phyloP scores from a whole-genome alignment of 2,888 invertebrate genomes.

The Nemoura dubitans region DNA sequence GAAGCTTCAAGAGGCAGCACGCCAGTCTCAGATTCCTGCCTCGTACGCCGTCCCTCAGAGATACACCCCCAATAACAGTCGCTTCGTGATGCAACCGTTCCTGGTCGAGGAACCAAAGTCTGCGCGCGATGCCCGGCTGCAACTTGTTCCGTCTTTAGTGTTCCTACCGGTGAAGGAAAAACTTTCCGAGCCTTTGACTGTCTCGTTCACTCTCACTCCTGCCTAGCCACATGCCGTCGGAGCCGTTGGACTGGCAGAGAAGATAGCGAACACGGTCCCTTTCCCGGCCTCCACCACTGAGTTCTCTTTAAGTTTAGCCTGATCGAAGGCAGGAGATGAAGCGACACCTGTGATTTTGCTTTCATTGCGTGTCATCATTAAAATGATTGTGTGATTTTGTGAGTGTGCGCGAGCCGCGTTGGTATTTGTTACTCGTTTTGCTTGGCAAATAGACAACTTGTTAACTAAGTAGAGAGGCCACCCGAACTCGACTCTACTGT shows the following conservation, averaged over 20 bases:
- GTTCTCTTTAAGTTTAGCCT: constrained; percentile 41
- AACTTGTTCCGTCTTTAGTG: constrained; percentile 83
- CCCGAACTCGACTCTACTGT: neutral
- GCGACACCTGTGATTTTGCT: constrained; percentile 64
- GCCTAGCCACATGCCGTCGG: constrained; percentile 66
- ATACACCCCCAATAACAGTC: constrained; percentile 53
- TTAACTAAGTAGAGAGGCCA: constrained; percentile 39
- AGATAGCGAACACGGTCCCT: neutral
- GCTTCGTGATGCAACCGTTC: constrained; percentile 92
- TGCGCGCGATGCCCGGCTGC: constrained; percentile 60
- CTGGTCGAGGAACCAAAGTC: constrained; percentile 75
- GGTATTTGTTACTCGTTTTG: constrained; percentile 41
- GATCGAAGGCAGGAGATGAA: constrained; percentile 58
- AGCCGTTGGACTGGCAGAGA: constrained; percentile 13
- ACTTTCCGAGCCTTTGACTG: constrained; percentile 85
- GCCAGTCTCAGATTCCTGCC: constrained; percentile 67
- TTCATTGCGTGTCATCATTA: constrained; percentile 43
- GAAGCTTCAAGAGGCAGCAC: constrained; percentile 65
- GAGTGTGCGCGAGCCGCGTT: constrained; percentile 43
- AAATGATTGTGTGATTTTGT: constrained; percentile 40
- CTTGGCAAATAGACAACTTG: constrained; percentile 33
- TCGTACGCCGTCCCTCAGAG: constrained; percentile 72
- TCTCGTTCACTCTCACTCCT: constrained; percentile 93
- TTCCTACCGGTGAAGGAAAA: constrained; percentile 92
- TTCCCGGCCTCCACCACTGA: neutral